A percentile compares a stretch with the other conserved stretches of the same genome.
phyloP scores from a whole-genome alignment of 2,797 vertebrate species.

The Hyperoplus lanceolatus region DNA sequence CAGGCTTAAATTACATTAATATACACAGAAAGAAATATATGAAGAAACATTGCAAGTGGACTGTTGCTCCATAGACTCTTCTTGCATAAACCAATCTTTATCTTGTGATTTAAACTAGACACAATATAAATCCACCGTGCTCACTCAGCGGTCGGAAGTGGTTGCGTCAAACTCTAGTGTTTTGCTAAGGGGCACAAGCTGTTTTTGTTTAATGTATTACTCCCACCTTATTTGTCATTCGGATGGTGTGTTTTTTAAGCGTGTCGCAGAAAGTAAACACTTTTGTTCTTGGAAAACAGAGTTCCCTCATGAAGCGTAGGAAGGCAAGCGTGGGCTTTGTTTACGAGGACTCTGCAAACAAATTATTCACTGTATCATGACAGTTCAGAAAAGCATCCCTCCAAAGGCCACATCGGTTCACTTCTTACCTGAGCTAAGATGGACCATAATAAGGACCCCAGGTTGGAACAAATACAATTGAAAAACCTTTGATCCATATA shows the following conservation, averaged over 20 bases:
- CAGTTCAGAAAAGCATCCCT: constrained; percentile 37
- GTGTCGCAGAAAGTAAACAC: constrained; percentile 47
- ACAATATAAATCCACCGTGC: not conserved
- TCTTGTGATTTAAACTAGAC: constrained; percentile 3
- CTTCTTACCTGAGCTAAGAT: constrained; percentile 8
- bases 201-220: constrained; percentile 29
- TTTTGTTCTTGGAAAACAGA: constrained; percentile 50
- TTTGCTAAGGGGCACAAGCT: constrained; percentile 1
- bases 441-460: not conserved
- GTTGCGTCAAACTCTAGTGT: constrained; percentile 22
- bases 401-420: constrained; percentile 26
- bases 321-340: constrained; percentile 44
- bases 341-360: constrained; percentile 62
- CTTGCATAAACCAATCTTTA: constrained; percentile 24
- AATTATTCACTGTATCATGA: constrained; percentile 59
- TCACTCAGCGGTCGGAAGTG: constrained; percentile 25
- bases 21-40: not conserved
- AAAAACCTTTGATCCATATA: not conserved
- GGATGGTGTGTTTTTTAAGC: constrained; percentile 13
- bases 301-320: constrained; percentile 42
- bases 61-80: not conserved
- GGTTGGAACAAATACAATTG: not conserved
- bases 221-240: constrained; percentile 12
- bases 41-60: not conserved
- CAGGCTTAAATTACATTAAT: not conserved